Evolutionary conservation across 2,888 invertebrate genomes (phyloP), one percentile per base, ranked within the genome.

Genomic region (Xestia ashworthii): DNA sequence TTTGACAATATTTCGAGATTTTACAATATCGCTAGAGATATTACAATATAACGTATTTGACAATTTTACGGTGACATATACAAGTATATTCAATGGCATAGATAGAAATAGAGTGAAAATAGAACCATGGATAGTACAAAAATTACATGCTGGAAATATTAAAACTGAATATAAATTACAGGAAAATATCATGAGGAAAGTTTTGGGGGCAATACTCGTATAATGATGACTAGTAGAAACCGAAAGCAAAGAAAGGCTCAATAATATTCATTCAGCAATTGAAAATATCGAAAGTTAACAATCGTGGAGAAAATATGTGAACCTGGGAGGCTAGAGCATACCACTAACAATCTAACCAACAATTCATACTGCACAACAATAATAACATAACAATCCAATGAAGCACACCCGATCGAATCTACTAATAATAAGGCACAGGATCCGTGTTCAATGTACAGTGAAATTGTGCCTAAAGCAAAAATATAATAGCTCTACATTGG

Each of bases 391-490:
- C 19, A n/a, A 44, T 78, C 22, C 16, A 41, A 38, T 71, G 25
- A 25, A 25, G 14, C 11, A 68, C 4, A 65, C 44, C 71, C 32
- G 44, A 71, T 60, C 22, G 32, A 64, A 81, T 81, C 50, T 73
- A 81, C 19, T 46, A 53, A 60, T 75, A 75, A 82, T 72, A 62
- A 62, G 12, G 3, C 44, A 64, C 38, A 22, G 12, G 22, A 70
- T 58, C 11, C 38, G 32, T 67, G 70, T 64, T 14, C 6, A 66
- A 60, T 38, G 22, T 48, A 25, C 2, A 60, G 62, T 58, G 75
- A 81, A 84, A 80, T 77, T 74, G 22, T 46, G 81, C 77, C 75
- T 55, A 66, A 55, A 84, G 81, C 81, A 53, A 68, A 68, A 32
- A 76, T 60, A 71, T 74, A 71, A 86, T 83, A 44, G 60, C 66